Evolutionary conservation across 2,113 vertebrate genomes (phyloP).

Genomic region (Xiphophorus couchianus): DNA sequence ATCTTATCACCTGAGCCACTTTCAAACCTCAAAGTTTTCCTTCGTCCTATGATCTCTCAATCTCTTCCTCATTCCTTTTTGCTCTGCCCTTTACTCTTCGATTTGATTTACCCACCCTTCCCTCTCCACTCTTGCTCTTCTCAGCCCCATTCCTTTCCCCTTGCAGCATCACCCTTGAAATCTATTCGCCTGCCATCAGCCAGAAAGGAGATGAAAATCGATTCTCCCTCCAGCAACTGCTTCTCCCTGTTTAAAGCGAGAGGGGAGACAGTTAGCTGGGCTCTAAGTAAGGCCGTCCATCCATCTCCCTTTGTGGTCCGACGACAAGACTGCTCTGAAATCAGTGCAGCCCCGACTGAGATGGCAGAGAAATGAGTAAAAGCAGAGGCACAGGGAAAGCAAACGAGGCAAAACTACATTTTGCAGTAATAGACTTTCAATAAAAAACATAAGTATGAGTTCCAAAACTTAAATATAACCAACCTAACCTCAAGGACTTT

Average conservation of each 20-base stretch:
- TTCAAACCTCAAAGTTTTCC: constrained; percentile 59
- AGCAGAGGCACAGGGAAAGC: constrained; percentile 21
- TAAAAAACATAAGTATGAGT: constrained; percentile 15
- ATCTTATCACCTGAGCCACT: constrained; percentile 47
- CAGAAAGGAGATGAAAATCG: constrained; percentile 75
- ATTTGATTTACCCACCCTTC: constrained; percentile 50
- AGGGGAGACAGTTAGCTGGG: constrained; percentile 58
- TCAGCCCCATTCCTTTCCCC: constrained; percentile 33
- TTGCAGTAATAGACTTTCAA: constrained; percentile 5
- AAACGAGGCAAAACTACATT: constrained; percentile 17
- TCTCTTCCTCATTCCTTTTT: constrained; percentile 43
- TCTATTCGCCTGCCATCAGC: constrained; percentile 71
- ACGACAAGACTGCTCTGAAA: constrained; percentile 52
- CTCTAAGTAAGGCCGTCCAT: constrained; percentile 63
- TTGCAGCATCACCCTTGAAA: constrained; percentile 72
- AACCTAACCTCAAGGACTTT: constrained; percentile 4
- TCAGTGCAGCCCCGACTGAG: constrained; percentile 50
- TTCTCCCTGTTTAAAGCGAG: constrained; percentile 65
- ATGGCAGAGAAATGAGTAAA: constrained; percentile 41
- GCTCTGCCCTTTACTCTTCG: constrained; percentile 46
- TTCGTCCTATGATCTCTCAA: constrained; percentile 57
- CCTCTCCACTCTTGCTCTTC: constrained; percentile 7
- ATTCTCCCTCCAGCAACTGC: constrained; percentile 68
- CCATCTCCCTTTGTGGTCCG: constrained; percentile 67
- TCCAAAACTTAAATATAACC: constrained; percentile 12